Evolutionary conservation across 2,113 vertebrate genomes (phyloP).

Genomic region (Hystrix brachyura): DNA sequence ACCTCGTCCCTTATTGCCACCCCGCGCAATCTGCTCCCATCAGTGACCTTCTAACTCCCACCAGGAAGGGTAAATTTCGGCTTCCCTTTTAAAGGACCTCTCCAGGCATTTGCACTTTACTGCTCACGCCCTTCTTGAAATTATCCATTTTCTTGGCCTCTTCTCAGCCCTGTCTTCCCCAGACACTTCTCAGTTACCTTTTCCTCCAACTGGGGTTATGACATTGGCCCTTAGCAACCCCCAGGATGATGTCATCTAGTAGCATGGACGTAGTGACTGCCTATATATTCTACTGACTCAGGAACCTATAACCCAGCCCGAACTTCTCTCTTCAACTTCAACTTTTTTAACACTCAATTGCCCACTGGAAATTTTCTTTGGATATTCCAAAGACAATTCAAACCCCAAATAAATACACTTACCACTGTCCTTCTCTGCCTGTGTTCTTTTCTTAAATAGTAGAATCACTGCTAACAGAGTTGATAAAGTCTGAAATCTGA

Average conservation of each 20-base stretch:
- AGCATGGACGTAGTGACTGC: not conserved
- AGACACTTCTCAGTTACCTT: not conserved
- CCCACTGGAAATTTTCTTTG: slow-evolving; percentile 27
- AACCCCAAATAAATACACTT: not conserved
- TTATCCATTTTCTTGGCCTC: not conserved
- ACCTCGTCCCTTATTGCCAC: not conserved
- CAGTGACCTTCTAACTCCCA: not conserved
- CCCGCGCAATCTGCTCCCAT: not conserved
- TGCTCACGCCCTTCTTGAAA: not conserved
- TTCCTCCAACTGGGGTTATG: not conserved
- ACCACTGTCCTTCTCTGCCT: not conserved
- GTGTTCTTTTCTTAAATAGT: not conserved
- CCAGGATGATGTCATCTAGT: not conserved
- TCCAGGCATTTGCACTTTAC: not conserved
- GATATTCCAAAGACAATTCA: not conserved
- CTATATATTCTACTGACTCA: not conserved
- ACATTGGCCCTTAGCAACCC: not conserved
- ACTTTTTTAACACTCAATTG: not conserved
- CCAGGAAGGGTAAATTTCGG: no score
- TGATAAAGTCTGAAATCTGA: not conserved
- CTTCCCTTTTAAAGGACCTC: no score
- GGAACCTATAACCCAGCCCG: not conserved
- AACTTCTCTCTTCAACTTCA: not conserved
- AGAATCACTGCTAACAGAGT: not conserved
- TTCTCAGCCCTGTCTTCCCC: no score